Conservation (phyloP, 1,140 invertebrate species). For the Brachionus sp. region DNA sequence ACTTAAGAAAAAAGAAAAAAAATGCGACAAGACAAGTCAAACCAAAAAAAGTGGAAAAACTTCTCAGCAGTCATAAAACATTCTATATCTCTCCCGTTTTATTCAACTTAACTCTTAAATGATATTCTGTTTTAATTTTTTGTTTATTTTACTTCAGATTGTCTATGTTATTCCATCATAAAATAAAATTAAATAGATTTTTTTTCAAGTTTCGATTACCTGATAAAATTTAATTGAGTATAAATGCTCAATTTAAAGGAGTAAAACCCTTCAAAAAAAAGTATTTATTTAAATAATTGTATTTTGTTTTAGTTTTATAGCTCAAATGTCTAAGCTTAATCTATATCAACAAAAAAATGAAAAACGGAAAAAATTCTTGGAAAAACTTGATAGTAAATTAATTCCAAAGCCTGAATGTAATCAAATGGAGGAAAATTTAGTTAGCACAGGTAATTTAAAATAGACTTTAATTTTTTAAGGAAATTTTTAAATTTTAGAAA, state of each 20-base stretch:
- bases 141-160: background rate
- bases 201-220: background rate
- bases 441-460: background rate
- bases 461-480: background rate
- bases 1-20: conserved; percentile 77
- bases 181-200: background rate
- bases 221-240: background rate
- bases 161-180: background rate
- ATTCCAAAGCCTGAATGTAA: background rate
- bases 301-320: background rate
- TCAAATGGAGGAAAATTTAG: background rate
- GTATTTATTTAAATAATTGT: background rate
- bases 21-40: conserved; percentile 56
- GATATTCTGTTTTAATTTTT: background rate
- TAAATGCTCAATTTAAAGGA: background rate
- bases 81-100: background rate
- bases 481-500: too few relatives aligned
- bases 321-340: background rate
- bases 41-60: conserved; percentile 63
- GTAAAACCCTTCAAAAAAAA: background rate
- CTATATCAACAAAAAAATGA: background rate
- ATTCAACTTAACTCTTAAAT: background rate
- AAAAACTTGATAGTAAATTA: background rate
- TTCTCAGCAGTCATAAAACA: background rate
- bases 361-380: background rate